Percentiles rank a stretch among this genome's conserved stretches.
Evolutionary conservation across 2,113 vertebrate species (phyloP).

Genomic region (Pelodiscus sinensis): DNA sequence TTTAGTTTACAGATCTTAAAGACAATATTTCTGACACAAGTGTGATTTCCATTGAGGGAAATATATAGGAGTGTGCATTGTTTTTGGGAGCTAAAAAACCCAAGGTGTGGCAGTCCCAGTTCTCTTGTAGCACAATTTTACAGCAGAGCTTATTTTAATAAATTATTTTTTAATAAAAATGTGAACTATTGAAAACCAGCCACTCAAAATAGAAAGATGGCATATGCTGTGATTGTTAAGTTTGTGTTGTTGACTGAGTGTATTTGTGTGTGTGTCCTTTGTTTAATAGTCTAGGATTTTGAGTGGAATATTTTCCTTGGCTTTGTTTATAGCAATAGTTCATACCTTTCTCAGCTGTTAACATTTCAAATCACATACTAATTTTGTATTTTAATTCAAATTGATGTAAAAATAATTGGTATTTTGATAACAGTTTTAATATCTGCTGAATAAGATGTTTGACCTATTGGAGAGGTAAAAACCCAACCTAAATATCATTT

Average conservation of each 20-base stretch:
- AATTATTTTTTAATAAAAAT: background rate
- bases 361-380: background rate
- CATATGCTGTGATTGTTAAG: background rate
- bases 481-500: background rate
- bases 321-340: background rate
- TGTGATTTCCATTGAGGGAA: background rate
- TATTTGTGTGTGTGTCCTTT: background rate
- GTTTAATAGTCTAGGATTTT: background rate
- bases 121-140: background rate
- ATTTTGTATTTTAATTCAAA: background rate
- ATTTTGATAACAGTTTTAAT: background rate
- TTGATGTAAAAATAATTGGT: background rate
- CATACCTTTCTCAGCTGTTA: background rate
- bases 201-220: background rate
- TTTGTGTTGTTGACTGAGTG: background rate
- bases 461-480: background rate
- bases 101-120: background rate
- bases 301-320: background rate
- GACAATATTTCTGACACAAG: conserved; percentile 11
- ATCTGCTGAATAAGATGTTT: background rate
- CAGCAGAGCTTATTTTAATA: background rate
- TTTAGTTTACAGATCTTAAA: background rate
- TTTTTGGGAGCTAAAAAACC: background rate
- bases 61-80: background rate
- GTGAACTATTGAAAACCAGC: background rate